Base-by-base conservation (phyloP, 2,797 vertebrate species). In the Staurois parvus region DNA sequence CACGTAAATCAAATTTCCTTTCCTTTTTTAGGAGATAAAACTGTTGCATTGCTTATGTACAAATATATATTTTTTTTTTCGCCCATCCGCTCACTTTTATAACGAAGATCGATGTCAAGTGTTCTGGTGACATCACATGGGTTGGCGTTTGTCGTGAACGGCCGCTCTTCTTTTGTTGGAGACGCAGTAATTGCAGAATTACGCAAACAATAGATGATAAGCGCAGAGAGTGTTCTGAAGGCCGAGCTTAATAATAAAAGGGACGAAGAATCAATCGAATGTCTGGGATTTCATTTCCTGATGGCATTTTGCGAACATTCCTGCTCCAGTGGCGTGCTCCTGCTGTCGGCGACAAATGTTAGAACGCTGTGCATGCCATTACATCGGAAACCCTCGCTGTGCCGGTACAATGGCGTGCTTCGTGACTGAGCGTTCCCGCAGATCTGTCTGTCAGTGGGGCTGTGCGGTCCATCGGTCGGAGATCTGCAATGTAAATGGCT, bases 221-320 rank as follows among this genome's bases (percentile, higher is more conserved):
- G 64, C 76, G 81, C 64, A 81, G 64, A 81, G 34, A 66, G 32
- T 86, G 75, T 86, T 86, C 79, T 42, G 84, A 81, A 86, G 79
- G 79, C 81, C 84, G 45, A 24, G 42, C 32, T 74, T 45, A 79
- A 76, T 86, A 81, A 86, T 81, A 86, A 72, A 62, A 81, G 73
- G 52, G 59, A 76, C 56, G 17, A n/a, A 86, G 66, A 86, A 81
- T 81, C 84, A 86, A 86, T 81, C 81, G 78, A 62, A 75, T 85
- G 37, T 85, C 75, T 81, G 70, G 76, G 72, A 76, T 81, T 85
- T 85, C 69, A 85, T 85, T 81, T 85, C 84, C 84, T 85, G 84
- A 67, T 81, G 84, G 78, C 84, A 75, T 81, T 81, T 81, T 48
- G 30, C 76, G 64, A 24, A 79, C 17, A 52, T 30, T 79, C 48